A percentile compares a stretch with the other conserved stretches of the same genome.
Evolutionary conservation across 1,140 invertebrate genomes (phyloP).

Genomic region (Drosophila navojoa): DNA sequence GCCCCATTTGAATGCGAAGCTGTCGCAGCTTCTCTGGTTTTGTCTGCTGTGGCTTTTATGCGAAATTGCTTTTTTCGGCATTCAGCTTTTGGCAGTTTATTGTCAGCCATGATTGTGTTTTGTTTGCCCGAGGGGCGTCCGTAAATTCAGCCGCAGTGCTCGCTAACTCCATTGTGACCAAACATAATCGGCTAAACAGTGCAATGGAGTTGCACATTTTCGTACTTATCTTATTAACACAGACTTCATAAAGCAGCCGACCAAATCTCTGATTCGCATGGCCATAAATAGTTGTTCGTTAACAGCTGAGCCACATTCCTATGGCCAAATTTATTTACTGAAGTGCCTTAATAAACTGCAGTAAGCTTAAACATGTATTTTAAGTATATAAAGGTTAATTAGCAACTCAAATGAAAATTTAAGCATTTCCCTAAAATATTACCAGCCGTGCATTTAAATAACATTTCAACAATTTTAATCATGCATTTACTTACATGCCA

Average conservation of each 20-base stretch:
- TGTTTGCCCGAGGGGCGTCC: conserved; percentile 6
- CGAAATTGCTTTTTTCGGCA: conserved; percentile 69
- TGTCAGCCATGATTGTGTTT: conserved; percentile 36
- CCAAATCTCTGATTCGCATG: conserved; percentile 1
- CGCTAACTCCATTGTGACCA: conserved; percentile 36
- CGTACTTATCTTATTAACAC: conserved; percentile 30
- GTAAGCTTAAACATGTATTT: no score
- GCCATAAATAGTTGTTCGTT: not conserved
- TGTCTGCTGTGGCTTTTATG: conserved; percentile 76
- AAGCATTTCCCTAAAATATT: no score
- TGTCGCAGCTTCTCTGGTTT: conserved; percentile 50
- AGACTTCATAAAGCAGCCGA: conserved; percentile 12
- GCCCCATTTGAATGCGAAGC: conserved; percentile 34
- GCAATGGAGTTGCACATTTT: conserved; percentile 22
- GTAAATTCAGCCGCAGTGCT: conserved; percentile 26
- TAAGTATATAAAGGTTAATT: no score
- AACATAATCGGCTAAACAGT: conserved; percentile 26
- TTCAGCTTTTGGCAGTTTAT: conserved; percentile 23
- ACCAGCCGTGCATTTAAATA: no score
- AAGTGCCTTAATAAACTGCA: no score
- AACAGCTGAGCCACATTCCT: not conserved
- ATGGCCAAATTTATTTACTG: no score
- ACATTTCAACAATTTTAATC: not conserved
- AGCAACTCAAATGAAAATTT: no score
- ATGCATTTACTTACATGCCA: not conserved